Base-by-base conservation (phyloP, 2,797 vertebrate species). In the Coccyzus lansbergi region DNA sequence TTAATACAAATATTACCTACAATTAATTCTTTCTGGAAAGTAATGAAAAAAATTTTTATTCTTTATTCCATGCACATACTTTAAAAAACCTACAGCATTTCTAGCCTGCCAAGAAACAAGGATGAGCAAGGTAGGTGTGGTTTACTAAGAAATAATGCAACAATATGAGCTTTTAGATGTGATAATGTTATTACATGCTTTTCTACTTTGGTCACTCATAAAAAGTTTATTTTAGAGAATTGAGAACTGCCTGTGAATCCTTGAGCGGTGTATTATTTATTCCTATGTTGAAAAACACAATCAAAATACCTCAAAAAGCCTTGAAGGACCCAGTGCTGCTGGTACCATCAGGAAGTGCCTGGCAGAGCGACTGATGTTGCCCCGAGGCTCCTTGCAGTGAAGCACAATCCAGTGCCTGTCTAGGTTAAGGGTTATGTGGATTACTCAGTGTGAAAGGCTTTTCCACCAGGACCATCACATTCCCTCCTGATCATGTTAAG, bases 201-300 rank as follows among this genome's bases (percentile, higher is more conserved):
- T 93, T 40, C 34, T 58, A 28, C 36, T 75, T 82, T 36, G 16
- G n/a, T 12, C 26, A 52, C 25, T 65, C 33, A 20, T 44, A 33
- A 38, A 52, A 83, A 22, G 4, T 4, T 3, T 22, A 15, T 71
- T 90, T 76, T 80, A 68, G 29, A 60, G 34, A 86, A 33, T 6
- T 36, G 49, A 51, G 26, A 62, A 28, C 51, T 38, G 22, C 22
- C 9, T 26, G 22, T 18, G 71, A 60, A 55, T 95, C 93, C 88
- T 91, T 95, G 83, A 97, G 74, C 44, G 84, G 34, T 44, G 4
- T 53, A 76, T 83, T 75, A 64, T 25, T 9, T 58, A 19, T 46
- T 46, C 62, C 86, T 77, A 29, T 29, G 79, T 91, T 75, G 58
- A 86, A 65, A 55, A 71, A 92, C 18, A 55, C 24, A 79, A 20